Percentiles rank a stretch among this genome's conserved stretches.
These are phyloP conservation scores for Labia minor DNA, from an alignment of 2,888 invertebrate genomes.

Conservation along the genomic window DNA sequence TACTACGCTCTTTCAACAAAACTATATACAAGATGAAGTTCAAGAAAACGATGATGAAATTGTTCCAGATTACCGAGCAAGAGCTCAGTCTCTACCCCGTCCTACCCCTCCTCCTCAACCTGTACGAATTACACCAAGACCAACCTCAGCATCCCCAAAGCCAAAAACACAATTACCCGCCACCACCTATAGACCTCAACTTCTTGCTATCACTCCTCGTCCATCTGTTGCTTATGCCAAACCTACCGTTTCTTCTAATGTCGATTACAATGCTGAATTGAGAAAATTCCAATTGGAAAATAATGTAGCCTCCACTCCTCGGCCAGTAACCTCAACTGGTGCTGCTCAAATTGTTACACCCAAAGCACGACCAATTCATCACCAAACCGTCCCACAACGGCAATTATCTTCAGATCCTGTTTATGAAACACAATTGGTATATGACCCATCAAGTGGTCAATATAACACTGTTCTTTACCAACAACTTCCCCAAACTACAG, in stretches of 20 bases:
- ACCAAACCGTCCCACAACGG: constrained; percentile 16
- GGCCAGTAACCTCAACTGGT: constrained; percentile 33
- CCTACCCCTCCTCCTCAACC: constrained; percentile 41
- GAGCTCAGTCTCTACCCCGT: constrained; percentile 33
- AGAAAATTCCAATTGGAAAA: constrained; percentile 60
- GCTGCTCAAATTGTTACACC: constrained; percentile 33
- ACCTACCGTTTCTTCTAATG: constrained; percentile 31
- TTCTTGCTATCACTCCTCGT: constrained; percentile 32
- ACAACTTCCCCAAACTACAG: constrained; percentile 56
- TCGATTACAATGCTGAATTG: constrained; percentile 63
- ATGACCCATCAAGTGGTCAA: constrained; percentile 62
- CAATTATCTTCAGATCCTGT: constrained; percentile 42
- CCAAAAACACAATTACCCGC: constrained; percentile 42
- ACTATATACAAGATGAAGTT: constrained; percentile 52
- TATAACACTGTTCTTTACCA: constrained; percentile 71
- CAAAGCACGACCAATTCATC: constrained; percentile 27
- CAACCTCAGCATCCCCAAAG: constrained; percentile 38
- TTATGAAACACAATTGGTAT: constrained; percentile 66
- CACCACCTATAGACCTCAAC: constrained; percentile 55
- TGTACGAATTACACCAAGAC: constrained; percentile 51
- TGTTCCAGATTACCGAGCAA: constrained; percentile 15
- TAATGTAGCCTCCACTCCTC: constrained; percentile 46
- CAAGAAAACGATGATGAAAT: constrained; percentile 45
- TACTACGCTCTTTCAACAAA: constrained; percentile 61
- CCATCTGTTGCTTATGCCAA: constrained; percentile 23